Evolutionary conservation across 2,797 vertebrate species (phyloP).

Genomic region (Euthynnus affinis): DNA sequence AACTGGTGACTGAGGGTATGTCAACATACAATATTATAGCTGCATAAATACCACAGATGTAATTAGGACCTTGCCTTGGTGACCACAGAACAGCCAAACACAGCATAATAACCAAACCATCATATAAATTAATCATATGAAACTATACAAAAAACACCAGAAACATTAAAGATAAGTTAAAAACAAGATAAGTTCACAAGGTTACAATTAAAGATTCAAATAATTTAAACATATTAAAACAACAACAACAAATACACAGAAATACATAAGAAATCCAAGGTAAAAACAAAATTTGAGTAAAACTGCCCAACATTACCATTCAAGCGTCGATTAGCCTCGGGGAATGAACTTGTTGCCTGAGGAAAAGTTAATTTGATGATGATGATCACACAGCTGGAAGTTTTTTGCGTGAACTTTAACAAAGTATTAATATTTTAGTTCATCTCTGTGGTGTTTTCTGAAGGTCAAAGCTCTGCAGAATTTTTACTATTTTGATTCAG

Average conservation of each 20-base stretch:
- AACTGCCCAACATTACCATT: not conserved
- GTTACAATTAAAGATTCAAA: conserved; percentile 1
- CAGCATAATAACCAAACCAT: not conserved
- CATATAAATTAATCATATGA: not conserved
- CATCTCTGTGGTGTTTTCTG: conserved; percentile 7
- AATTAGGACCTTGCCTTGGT: not conserved
- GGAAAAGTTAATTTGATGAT: not conserved
- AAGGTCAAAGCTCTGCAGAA: conserved; percentile 10
- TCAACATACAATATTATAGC: not conserved
- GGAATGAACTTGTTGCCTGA: no score
- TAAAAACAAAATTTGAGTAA: not conserved
- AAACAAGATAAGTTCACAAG: not conserved
- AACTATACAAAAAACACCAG: not conserved
- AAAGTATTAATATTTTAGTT: conserved; percentile 5
- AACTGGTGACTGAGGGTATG: not conserved
- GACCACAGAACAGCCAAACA: no score
- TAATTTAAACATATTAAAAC: not conserved
- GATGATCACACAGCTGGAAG: not conserved
- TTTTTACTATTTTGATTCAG: conserved; percentile 12
- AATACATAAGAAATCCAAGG: not conserved
- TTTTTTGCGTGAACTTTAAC: not conserved
- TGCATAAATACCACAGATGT: not conserved
- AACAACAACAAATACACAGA: no score
- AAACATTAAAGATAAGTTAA: no score
- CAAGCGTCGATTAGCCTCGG: not conserved